Conservation (phyloP, 1,140 invertebrate species). For the Papilio polyxenes region DNA sequence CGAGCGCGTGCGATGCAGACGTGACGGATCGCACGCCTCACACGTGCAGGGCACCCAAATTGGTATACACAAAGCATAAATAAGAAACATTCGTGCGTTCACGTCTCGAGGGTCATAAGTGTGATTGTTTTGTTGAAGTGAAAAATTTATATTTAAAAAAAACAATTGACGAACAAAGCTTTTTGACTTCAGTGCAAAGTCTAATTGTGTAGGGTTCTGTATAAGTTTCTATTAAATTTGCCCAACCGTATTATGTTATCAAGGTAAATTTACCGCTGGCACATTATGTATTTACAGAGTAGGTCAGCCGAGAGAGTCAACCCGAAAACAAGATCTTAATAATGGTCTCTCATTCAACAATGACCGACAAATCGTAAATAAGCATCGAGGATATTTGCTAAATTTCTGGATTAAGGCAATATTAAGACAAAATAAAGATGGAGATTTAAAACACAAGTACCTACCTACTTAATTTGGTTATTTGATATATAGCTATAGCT, state of each 20-base stretch:
- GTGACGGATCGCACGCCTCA: constrained; percentile 43
- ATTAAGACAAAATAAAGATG: not conserved
- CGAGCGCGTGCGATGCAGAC: constrained; percentile 34
- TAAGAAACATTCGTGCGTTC: constrained; percentile 13
- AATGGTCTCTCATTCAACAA: not conserved
- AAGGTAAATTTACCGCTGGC: not conserved
- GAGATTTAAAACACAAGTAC: not conserved
- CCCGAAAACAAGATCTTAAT: not conserved
- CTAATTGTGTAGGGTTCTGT: not conserved
- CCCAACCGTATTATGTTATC: not conserved
- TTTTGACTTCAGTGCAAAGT: not conserved
- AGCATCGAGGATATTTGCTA: not conserved
- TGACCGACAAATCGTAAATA: not conserved
- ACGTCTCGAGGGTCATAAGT: not conserved
- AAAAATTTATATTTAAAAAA: not conserved
- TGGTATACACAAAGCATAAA: constrained; percentile 9
- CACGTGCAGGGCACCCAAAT: constrained; percentile 41
- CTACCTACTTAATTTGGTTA: no score
- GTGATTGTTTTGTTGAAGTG: constrained; percentile 1
- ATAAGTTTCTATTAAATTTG: not conserved
- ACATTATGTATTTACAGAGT: not conserved
- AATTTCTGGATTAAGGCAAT: not conserved
- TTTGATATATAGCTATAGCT: no score
- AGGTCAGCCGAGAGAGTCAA: not conserved
- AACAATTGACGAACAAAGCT: not conserved